Evolutionary conservation across 2,888 invertebrate genomes (phyloP), one percentile per base, ranked within the genome.

Genomic region (Xestia xanthographa): DNA sequence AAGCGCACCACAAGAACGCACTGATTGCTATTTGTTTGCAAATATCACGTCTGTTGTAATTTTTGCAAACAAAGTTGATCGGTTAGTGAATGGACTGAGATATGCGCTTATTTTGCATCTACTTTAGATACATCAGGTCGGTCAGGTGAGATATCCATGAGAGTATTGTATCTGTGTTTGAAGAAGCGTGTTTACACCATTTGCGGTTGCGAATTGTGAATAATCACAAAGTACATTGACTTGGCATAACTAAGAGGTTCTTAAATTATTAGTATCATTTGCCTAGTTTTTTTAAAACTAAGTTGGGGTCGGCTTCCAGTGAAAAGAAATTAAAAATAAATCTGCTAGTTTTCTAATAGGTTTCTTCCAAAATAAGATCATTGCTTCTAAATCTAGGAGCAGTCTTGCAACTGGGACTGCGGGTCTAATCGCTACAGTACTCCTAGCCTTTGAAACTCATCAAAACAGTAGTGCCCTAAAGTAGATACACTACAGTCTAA

Each of bases 21-120:
- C 88, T 92, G 91, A 92, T 93, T 92, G 89, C 85, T 82, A 89
- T 86, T 90, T 95, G 93, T 95, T 95, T 95, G 93, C 92, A 93
- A 94, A 95, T 93, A 93, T 89, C 89, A 74, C 86, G 89, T 89
- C 90, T 91, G 91, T 88, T 82, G 73, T 73, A 76, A 91, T 90
- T 91, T 88, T 86, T 82, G 80, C 83, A 87, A 90, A 90, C 89
- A 87, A 85, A 79, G 79, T 80, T 79, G 82, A 82, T 77, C 81
- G 71, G 69, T 80, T 87, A 73, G 70, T 87, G 87, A 88, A 87
- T 87, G 82, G 77, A 58, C 65, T 81, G 78, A 87, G 85, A 79
- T 79, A 88, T 82, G 79, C 26, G 74, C 38, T 84, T 82, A 84
- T 82, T 82, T 75, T 84, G 75, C 48, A 79, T 74, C 73, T 79